Percentiles rank a stretch among this genome's conserved stretches.
These are phyloP conservation scores for Falcunculus frontatus DNA, from an alignment of 2,113 vertebrate genomes.

Conservation along the genomic window DNA sequence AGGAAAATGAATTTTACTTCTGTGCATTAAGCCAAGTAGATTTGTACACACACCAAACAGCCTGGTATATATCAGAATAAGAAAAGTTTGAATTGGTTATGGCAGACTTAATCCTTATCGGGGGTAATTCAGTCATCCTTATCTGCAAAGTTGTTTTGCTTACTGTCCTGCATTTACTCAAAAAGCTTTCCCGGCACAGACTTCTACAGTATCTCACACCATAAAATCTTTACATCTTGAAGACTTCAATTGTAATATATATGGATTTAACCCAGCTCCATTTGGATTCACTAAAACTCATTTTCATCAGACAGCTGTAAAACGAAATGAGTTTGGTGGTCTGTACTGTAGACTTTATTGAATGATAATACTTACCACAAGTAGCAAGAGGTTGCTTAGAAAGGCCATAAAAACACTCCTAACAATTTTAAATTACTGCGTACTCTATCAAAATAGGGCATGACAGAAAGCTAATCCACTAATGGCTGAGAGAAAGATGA, in stretches of 20 bases:
- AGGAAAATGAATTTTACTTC: not conserved
- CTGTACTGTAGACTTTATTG: slow-evolving; percentile 54
- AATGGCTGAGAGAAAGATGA: slow-evolving; percentile 36
- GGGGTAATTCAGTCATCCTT: slow-evolving; percentile 26
- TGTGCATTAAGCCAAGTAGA: not conserved
- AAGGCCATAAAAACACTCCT: not conserved
- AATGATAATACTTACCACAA: slow-evolving; percentile 46
- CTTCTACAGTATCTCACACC: not conserved
- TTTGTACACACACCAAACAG: not conserved
- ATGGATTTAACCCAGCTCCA: slow-evolving; percentile 64
- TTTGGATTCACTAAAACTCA: slow-evolving; percentile 64
- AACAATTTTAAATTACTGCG: not conserved
- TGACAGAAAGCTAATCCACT: slow-evolving; percentile 47
- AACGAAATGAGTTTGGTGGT: slow-evolving; percentile 55
- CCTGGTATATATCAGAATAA: slow-evolving; percentile 64
- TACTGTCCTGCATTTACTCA: slow-evolving; percentile 61
- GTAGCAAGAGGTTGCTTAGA: slow-evolving; percentile 23
- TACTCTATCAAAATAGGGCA: slow-evolving; percentile 26
- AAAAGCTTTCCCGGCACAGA: slow-evolving; percentile 41
- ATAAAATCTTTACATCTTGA: slow-evolving; percentile 64
- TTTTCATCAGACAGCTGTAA: slow-evolving; percentile 70
- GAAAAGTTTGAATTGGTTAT: slow-evolving; percentile 59
- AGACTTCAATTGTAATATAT: slow-evolving; percentile 66
- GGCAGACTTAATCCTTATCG: slow-evolving; percentile 70
- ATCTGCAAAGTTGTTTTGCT: slow-evolving; percentile 56